These are phyloP conservation scores for Rhinichthys osculus DNA, from an alignment of 2,797 vertebrate genomes.

Conservation along the genomic window DNA sequence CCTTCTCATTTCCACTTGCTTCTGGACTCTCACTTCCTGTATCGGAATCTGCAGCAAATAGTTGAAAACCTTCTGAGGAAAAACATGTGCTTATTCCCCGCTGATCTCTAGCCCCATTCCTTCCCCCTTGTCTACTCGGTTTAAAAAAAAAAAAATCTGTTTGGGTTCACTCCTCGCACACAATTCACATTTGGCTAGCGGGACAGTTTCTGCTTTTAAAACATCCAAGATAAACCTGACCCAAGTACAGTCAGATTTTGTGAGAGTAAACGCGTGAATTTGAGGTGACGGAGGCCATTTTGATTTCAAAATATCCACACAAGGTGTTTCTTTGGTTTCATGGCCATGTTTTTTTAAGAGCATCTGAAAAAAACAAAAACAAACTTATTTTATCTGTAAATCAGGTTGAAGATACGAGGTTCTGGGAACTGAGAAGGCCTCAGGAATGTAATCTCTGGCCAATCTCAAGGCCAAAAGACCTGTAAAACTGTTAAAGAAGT, in stretches of 20 bases:
- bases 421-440: background rate
- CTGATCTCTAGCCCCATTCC: conserved; percentile 60
- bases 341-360: conserved; percentile 10
- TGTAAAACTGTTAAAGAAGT: background rate
- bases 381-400: background rate
- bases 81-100: conserved; percentile 66
- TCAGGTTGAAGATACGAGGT: background rate
- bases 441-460: background rate
- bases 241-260: conserved; percentile 60
- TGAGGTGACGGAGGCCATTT: conserved; percentile 31
- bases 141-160: background rate
- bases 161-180: conserved; percentile 57
- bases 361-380: background rate
- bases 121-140: conserved; percentile 61
- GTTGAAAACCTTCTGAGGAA: conserved; percentile 71
- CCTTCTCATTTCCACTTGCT: conserved; percentile 52
- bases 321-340: conserved; percentile 53
- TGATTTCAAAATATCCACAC: conserved; percentile 49
- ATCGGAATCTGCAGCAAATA: conserved; percentile 74
- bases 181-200: conserved; percentile 60
- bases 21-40: conserved; percentile 75
- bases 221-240: conserved; percentile 60
- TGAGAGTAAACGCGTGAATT: conserved; percentile 60
- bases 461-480: background rate
- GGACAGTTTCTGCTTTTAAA: conserved; percentile 61